Percentiles rank a stretch among this genome's conserved stretches.
Conservation (phyloP, 2,888 invertebrate genomes). For the Zelleria hepariella region DNA sequence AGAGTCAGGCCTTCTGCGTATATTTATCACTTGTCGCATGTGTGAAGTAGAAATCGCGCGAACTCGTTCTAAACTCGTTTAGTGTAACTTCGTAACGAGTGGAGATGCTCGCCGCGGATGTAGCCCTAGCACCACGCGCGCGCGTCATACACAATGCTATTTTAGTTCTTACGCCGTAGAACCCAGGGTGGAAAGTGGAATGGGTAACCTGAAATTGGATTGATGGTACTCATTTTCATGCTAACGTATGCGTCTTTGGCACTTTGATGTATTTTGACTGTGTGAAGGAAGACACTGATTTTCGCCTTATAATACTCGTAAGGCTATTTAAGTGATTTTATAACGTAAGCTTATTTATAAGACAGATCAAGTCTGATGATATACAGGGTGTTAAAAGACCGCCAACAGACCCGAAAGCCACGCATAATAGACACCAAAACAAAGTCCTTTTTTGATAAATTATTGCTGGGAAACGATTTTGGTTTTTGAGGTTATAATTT, state of each 20-base stretch:
- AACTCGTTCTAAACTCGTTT: conserved; percentile 1
- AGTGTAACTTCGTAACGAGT: neutral
- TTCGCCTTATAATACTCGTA: no score
- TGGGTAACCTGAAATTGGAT: neutral
- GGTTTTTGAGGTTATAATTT: no score
- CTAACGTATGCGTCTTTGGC: neutral
- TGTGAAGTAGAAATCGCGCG: neutral
- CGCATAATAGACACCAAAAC: no score
- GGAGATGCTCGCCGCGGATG: neutral
- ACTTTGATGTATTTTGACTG: neutral
- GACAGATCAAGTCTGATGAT: no score
- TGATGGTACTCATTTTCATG: neutral
- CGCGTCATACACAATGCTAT: neutral
- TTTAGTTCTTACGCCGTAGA: neutral
- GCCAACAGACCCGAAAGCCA: no score
- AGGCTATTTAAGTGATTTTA: no score
- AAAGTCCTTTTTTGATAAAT: no score
- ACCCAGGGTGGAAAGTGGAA: neutral
- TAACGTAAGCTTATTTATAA: no score
- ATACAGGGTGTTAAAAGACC: no score
- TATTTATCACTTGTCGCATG: neutral
- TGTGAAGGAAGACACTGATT: no score
- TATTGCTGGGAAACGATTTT: no score
- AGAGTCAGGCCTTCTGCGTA: neutral
- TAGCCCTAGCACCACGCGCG: neutral